Evolutionary conservation across 1,140 invertebrate species (phyloP).

Genomic region (Goniozus legneri): DNA sequence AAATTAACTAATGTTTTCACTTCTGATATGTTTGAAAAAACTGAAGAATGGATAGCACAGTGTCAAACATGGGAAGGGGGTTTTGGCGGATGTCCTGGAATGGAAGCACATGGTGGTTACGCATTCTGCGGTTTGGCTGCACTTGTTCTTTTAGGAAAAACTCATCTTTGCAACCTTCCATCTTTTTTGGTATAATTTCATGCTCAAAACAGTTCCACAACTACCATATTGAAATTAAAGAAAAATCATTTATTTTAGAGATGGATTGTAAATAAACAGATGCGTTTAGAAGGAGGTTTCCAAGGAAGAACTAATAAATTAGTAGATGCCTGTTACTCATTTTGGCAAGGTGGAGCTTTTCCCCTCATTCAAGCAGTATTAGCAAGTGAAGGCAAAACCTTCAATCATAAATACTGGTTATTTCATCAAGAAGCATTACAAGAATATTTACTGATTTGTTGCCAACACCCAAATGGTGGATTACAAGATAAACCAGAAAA

Average conservation of each 20-base stretch:
- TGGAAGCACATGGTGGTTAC: conserved; percentile 98
- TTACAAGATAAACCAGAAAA: conserved; percentile 95
- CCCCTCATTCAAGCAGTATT: conserved; percentile 68
- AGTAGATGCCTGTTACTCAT: conserved; percentile 98
- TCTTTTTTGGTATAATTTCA: conserved; percentile 71
- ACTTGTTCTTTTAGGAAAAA: conserved; percentile 76
- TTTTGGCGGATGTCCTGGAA: conserved; percentile 88
- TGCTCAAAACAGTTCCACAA: too few relatives aligned
- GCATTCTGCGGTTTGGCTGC: conserved; percentile 94
- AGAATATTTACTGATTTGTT: conserved; percentile 92
- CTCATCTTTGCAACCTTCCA: conserved; percentile 76
- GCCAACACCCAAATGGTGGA: conserved; percentile 86
- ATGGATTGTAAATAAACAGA: conserved; percentile 87
- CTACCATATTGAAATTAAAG: too few relatives aligned
- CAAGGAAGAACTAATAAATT: conserved; percentile 96
- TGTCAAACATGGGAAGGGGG: conserved; percentile 99
- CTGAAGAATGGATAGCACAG: conserved; percentile 85
- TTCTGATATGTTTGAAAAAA: conserved; percentile 76
- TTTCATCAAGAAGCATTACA: conserved; percentile 86
- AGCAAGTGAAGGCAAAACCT: conserved; percentile 46
- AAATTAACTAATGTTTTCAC: conserved; percentile 81
- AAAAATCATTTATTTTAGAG: conserved; percentile 52
- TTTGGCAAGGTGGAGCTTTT: conserved; percentile 95
- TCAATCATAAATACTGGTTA: conserved; percentile 59
- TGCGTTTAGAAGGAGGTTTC: conserved; percentile 88